phyloP scores from a whole-genome alignment of 2,113 vertebrate species.

The Tinamus guttatus region DNA sequence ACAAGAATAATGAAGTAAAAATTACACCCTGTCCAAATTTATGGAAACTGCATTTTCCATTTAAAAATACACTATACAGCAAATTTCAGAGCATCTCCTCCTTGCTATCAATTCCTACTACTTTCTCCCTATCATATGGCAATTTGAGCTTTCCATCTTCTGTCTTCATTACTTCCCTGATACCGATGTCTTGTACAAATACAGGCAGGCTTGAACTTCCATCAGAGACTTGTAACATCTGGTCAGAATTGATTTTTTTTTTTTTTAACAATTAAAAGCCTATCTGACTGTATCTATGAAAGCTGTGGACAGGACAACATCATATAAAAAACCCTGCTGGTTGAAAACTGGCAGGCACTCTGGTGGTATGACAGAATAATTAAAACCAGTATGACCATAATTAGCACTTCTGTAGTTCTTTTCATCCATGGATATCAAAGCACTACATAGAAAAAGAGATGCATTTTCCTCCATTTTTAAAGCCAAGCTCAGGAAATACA shows the following conservation, averaged over 20 bases:
- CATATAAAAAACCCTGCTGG: constrained; percentile 7
- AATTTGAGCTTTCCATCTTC: neutral
- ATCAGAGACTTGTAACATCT: constrained; percentile 10
- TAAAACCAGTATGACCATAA: constrained; percentile 70
- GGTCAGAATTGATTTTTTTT: neutral
- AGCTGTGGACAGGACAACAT: constrained; percentile 33
- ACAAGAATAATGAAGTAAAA: neutral
- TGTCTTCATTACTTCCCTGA: neutral
- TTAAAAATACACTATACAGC: neutral
- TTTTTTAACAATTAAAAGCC: constrained; percentile 36
- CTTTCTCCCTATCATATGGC: neutral
- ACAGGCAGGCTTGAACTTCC: constrained; percentile 6
- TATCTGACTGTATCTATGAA: neutral
- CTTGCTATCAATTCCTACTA: neutral
- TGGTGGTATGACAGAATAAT: constrained; percentile 57
- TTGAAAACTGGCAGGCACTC: constrained; percentile 51
- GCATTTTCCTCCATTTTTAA: constrained; percentile 66
- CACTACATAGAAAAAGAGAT: constrained; percentile 61
- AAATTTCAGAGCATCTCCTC: neutral
- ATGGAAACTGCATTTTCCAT: neutral
- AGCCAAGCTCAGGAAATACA: constrained; percentile 28
- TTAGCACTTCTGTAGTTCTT: constrained; percentile 72
- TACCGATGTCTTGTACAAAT: neutral
- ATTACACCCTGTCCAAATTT: neutral
- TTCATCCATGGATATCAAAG: constrained; percentile 72